A percentile compares a stretch with the other conserved stretches of the same genome.
Evolutionary conservation across 2,888 invertebrate genomes (phyloP).

Genomic region (Entomobrya proxima): DNA sequence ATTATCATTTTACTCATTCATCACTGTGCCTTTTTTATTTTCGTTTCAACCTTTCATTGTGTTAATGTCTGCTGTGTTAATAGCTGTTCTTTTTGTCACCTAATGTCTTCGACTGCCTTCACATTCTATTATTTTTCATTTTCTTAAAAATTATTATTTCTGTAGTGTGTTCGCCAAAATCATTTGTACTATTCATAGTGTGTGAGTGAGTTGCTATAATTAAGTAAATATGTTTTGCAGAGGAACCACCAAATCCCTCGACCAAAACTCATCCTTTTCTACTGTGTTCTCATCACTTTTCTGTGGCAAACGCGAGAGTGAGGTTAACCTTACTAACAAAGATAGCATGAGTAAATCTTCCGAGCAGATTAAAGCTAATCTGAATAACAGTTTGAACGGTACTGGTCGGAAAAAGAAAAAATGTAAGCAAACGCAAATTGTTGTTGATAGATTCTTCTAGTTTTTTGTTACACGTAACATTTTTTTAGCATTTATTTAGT

Average conservation of each 20-base stretch:
- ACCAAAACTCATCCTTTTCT: slow-evolving; percentile 70
- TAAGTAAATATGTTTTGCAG: slow-evolving; percentile 61
- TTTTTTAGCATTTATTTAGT: neutral
- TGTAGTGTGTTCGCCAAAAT: neutral
- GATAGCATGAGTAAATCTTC: slow-evolving; percentile 68
- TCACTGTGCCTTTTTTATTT: slow-evolving; percentile 18
- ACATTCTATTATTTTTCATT: neutral
- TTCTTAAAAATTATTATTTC: neutral
- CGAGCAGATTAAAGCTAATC: slow-evolving; percentile 68
- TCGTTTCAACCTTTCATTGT: slow-evolving; percentile 4
- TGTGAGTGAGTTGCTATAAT: slow-evolving; percentile 47
- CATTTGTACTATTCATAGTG: neutral
- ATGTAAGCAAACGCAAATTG: slow-evolving; percentile 63
- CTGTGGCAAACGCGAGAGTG: slow-evolving; percentile 69
- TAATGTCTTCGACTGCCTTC: neutral
- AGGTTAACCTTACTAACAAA: slow-evolving; percentile 69
- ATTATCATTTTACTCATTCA: slow-evolving; percentile 6
- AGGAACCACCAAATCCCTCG: slow-evolving; percentile 71
- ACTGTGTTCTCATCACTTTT: slow-evolving; percentile 71
- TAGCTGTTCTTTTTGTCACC: neutral
- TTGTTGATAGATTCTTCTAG: slow-evolving; percentile 20
- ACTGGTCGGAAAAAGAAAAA: slow-evolving; percentile 66
- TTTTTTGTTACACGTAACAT: neutral
- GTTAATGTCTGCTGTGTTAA: slow-evolving; percentile 20
- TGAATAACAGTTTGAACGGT: slow-evolving; percentile 65